Conservation (phyloP, 2,797 vertebrate genomes). For the Notoglanidium macrostoma region DNA sequence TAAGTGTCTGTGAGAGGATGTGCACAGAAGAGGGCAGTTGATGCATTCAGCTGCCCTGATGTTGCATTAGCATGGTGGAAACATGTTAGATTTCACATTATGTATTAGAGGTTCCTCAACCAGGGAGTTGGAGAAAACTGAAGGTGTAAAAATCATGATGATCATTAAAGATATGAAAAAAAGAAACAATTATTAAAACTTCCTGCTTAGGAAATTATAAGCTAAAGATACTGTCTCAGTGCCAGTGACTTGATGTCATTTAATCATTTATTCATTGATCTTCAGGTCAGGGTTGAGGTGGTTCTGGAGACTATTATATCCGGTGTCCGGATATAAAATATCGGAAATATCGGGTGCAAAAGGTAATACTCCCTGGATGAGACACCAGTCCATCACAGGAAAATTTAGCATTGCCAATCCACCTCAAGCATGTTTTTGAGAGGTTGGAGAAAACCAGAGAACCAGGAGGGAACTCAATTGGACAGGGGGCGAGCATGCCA, state of each 20-base stretch:
- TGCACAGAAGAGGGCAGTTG: neutral
- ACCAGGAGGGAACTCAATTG: neutral
- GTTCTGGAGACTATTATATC: neutral
- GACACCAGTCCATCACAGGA: neutral
- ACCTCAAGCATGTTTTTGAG: neutral
- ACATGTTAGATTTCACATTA: neutral
- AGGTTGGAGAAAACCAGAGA: neutral
- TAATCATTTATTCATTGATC: neutral
- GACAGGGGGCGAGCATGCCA: neutral
- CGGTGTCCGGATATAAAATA: no score
- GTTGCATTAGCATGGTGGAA: neutral
- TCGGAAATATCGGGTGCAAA: neutral
- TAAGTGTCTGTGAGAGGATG: neutral
- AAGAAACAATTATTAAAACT: neutral
- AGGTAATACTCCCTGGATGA: neutral
- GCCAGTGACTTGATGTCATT: neutral
- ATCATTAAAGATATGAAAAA: no score
- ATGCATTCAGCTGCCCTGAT: neutral
- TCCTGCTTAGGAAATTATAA: neutral
- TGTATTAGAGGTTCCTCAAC: neutral
- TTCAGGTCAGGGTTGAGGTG: neutral
- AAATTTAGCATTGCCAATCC: conserved; percentile 2
- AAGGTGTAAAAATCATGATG: neutral
- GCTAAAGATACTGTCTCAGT: neutral
- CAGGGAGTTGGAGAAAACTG: neutral